phyloP scores from a whole-genome alignment of 2,797 vertebrate species.

The Lindbergichthys nudifrons region DNA sequence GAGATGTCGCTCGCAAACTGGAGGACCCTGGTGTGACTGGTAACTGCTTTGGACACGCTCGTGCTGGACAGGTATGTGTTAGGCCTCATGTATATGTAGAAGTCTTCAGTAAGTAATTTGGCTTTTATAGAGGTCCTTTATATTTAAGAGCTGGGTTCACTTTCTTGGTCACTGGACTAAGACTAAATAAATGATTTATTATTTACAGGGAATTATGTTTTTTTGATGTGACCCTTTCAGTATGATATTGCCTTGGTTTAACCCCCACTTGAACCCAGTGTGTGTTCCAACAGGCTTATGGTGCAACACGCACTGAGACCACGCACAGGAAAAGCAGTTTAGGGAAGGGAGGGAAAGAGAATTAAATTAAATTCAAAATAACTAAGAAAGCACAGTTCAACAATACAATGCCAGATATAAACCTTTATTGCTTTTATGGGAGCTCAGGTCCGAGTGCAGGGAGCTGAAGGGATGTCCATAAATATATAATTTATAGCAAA shows the following conservation, averaged over 20 bases:
- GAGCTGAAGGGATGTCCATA: not conserved
- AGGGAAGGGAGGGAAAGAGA: not conserved
- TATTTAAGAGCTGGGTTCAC: not conserved
- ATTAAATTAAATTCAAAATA: not conserved
- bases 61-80: slow-evolving; percentile 85
- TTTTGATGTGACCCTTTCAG: not conserved
- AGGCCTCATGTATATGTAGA: not conserved
- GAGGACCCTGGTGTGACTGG: slow-evolving; percentile 16
- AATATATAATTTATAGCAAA: not conserved
- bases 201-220: not conserved
- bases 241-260: not conserved
- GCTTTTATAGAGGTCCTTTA: not conserved
- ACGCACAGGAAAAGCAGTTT: not conserved
- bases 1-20: slow-evolving; percentile 29
- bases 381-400: not conserved
- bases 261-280: not conserved
- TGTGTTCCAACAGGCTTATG: not conserved
- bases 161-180: not conserved
- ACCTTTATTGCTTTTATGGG: not conserved
- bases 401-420: not conserved
- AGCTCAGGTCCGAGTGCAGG: not conserved
- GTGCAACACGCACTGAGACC: not conserved
- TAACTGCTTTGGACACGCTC: slow-evolving; percentile 79
- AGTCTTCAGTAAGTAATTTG: not conserved
- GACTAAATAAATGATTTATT: not conserved